Conservation (phyloP, 2,113 vertebrate genomes). For the Neolamprologus sp. region DNA sequence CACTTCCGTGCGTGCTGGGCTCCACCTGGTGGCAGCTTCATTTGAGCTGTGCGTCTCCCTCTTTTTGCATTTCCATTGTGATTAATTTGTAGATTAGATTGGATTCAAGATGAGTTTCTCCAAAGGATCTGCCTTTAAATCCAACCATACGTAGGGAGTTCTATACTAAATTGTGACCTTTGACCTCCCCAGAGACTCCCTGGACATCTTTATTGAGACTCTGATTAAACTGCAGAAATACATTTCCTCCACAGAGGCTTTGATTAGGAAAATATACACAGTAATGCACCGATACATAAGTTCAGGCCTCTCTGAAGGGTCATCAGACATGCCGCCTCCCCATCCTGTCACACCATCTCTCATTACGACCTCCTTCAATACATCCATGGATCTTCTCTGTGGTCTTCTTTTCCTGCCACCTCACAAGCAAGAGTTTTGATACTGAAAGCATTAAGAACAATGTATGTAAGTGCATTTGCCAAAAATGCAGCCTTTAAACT, state of each 20-base stretch:
- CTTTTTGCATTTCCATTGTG: too few relatives aligned
- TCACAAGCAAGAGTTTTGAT: fast-evolving
- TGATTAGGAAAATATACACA: background rate
- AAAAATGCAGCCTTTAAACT: background rate
- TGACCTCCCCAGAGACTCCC: background rate
- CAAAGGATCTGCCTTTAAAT: background rate
- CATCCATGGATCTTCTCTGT: background rate
- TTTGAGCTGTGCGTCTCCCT: background rate
- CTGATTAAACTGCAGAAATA: background rate
- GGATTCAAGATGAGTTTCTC: background rate
- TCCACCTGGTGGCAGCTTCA: slow-evolving; percentile 25
- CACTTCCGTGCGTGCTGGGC: background rate
- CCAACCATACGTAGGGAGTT: background rate
- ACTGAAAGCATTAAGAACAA: background rate
- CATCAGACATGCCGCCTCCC: fast-evolving
- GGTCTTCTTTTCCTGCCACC: background rate
- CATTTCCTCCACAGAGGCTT: background rate
- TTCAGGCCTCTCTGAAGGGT: fast-evolving
- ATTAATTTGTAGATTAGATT: background rate
- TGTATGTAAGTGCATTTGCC: background rate
- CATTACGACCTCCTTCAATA: background rate
- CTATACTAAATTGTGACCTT: background rate
- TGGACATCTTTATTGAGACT: fast-evolving
- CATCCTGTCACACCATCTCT: background rate
- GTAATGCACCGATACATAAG: background rate